A percentile compares a stretch with the other conserved stretches of the same genome.
Conservation (phyloP, 2,113 vertebrate species). For the Pleuronectes platessa region DNA sequence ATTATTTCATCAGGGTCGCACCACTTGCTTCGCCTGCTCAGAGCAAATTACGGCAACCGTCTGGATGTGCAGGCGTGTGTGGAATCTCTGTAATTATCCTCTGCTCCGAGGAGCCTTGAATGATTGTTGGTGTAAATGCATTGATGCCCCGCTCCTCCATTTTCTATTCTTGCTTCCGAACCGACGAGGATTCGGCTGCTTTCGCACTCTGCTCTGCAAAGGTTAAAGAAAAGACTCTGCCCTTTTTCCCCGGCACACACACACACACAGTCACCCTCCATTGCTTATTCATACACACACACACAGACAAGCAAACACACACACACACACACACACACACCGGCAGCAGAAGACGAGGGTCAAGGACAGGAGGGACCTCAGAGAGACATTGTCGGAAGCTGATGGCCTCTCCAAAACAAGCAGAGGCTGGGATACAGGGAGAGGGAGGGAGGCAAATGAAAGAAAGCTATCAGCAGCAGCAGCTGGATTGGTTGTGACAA, state of each 20-base stretch:
- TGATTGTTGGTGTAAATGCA: neutral
- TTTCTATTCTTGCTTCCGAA: conserved; percentile 5
- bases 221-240: conserved; percentile 6
- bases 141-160: conserved; percentile 2
- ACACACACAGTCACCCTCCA: conserved; percentile 33
- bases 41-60: neutral
- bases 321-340: conserved; percentile 14
- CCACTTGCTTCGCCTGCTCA: neutral
- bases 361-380: conserved; percentile 60
- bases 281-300: conserved; percentile 56
- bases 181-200: conserved; percentile 23
- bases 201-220: conserved; percentile 17
- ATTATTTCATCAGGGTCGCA: neutral
- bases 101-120: neutral
- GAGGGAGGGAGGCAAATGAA: conserved; percentile 29
- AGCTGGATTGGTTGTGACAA: conserved; percentile 71
- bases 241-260: conserved; percentile 24
- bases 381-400: conserved; percentile 47
- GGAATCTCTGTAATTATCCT: conserved; percentile 51
- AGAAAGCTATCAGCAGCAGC: conserved; percentile 72
- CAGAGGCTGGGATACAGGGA: conserved; percentile 15
- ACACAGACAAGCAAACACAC: neutral
- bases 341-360: conserved; percentile 43
- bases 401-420: conserved; percentile 58
- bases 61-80: conserved; percentile 49